Base-by-base conservation (phyloP, 2,888 invertebrate species). In the Lepidochitona cinerea region DNA sequence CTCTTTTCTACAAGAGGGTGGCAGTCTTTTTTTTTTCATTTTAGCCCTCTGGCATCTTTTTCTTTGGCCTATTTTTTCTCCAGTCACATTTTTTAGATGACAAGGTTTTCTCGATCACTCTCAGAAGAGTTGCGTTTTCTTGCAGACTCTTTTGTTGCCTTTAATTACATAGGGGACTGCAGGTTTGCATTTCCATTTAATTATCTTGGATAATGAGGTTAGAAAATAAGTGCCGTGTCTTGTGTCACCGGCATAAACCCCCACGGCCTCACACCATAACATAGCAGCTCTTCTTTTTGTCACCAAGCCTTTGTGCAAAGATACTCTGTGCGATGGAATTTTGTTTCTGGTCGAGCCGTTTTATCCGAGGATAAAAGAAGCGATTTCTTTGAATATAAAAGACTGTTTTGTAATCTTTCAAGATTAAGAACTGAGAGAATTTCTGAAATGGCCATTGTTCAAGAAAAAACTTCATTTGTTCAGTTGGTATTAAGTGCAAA, bases 181-280 rank as follows among this genome's bases (percentile, higher is more conserved):
- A n/a, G n/a, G 18, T 18, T 49, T 49, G 49, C 59, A 59, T 59
- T 59, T 59, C 59, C 59, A 59, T 59, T 59, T 59, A 59, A 59
- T 59, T 23, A 59, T 59, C 32, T 59, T 23, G 14, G 26, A 32
- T 59, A 59, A 59, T 59, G 29, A 59, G 29, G 29, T 59, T 59
- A 59, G 29, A 29, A 29, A 26, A 32, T 14, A 23, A 29, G 41
- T 41, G 9, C 18, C 41, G 9, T 9, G 9, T 41, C 18, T 41
- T 41, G 41, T 41, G 9, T 12, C 18, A 18, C 41, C 9, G 18
- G 9, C 41, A 12, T 41, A 12, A 9, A 12, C n/a, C n/a, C n/a
- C n/a, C n/a, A n/a, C n/a, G n/a, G n/a, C n/a, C n/a, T n/a, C n/a
- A n/a, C n/a, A n/a, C n/a, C n/a, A n/a, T n/a, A n/a, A n/a, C n/a